A percentile compares a stretch with the other conserved stretches of the same genome.
Conservation (phyloP, 2,113 vertebrate genomes). For the Grammomys dolichurus region DNA sequence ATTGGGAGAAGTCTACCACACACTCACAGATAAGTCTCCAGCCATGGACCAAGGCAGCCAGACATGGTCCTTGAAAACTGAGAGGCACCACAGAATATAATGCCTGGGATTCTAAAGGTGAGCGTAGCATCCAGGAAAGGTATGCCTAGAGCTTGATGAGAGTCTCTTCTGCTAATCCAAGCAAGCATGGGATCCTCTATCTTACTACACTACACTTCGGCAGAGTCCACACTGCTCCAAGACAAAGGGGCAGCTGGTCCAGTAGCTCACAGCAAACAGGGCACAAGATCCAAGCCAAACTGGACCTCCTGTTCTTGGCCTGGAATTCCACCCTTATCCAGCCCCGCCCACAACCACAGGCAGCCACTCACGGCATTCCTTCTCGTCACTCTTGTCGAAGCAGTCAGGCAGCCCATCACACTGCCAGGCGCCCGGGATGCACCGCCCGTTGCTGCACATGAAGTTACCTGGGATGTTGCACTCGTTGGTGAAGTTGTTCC, state of each 20-base stretch:
- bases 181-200: background rate
- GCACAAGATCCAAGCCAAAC: background rate
- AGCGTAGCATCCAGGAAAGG: background rate
- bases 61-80: background rate
- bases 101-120: background rate
- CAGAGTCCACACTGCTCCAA: background rate
- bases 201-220: background rate
- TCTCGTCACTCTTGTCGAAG: conserved; percentile 97
- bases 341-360: background rate
- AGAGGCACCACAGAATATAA: background rate
- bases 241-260: background rate
- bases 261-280: fast-evolving
- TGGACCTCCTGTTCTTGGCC: background rate
- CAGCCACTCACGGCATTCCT: conserved; percentile 95
- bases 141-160: background rate
- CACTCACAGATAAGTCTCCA: background rate
- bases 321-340: fast-evolving
- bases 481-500: conserved; percentile 97
- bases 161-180: background rate
- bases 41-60: background rate
- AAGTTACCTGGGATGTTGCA: conserved; percentile 99
- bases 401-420: conserved; percentile 96
- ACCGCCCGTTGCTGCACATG: conserved; percentile 96
- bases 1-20: background rate
- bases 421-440: conserved; percentile 95